phyloP scores from a whole-genome alignment of 2,113 vertebrate species.

The Pipra filicauda region DNA sequence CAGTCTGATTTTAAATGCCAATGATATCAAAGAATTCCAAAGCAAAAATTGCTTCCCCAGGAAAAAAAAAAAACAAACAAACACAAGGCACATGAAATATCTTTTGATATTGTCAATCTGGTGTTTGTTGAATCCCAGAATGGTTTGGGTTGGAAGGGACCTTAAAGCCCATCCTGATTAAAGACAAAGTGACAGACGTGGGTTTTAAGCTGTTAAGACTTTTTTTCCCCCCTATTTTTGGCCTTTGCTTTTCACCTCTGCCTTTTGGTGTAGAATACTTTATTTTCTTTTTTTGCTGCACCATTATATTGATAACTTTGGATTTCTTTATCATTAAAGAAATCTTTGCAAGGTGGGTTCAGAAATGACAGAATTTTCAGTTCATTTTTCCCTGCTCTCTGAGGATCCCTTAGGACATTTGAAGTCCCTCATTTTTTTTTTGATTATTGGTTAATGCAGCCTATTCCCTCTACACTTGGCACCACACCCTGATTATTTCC shows the following conservation, averaged over 20 bases:
- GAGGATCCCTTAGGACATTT: background rate
- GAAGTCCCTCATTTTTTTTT: background rate
- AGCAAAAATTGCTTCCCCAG: background rate
- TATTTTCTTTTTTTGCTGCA: background rate
- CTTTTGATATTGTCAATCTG: background rate
- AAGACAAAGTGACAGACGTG: background rate
- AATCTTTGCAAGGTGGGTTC: background rate
- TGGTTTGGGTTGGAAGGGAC: background rate
- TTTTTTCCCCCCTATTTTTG: rapidly evolving
- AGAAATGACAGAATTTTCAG: background rate
- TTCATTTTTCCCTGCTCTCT: background rate
- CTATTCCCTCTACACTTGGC: background rate
- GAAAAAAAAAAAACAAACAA: background rate
- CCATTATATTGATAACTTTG: background rate
- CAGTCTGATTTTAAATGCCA: background rate
- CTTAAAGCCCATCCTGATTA: background rate
- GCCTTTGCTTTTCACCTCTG: background rate
- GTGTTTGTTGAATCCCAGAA: background rate
- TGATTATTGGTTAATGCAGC: background rate
- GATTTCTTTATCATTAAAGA: background rate
- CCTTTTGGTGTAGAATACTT: background rate
- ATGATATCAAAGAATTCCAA: background rate
- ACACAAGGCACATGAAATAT: background rate
- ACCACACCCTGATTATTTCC: background rate
- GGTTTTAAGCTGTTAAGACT: background rate